Evolutionary conservation across 2,888 invertebrate genomes (phyloP), one percentile per base, ranked within the genome.

Genomic region (Aphidius colemani): DNA sequence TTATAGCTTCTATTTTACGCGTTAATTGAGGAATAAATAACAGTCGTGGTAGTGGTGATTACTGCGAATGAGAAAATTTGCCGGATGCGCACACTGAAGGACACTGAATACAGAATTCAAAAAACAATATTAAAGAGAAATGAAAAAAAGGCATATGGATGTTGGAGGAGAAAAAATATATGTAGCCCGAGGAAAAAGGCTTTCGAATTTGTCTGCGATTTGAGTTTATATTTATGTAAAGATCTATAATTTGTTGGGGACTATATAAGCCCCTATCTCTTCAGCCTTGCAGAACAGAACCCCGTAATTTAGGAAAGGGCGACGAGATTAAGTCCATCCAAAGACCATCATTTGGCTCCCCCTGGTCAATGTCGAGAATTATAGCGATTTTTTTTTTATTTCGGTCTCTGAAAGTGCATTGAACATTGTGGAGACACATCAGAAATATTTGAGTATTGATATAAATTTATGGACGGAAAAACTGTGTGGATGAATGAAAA

Each of bases 261-360:
- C 46, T 57, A 45, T 57, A 45, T 57, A 6, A 46, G 7, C 39
- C 7, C 39, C 57, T 57, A 48, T 57, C 45, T 46, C 46, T 57
- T 71, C 64, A 69, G 65, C 66, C 63, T 61, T 66, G 66, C 44
- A 63, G 46, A 56, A 50, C 63, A 67, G 72, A 68, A 74, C 71
- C 75, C 72, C 67, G 72, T 62, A 74, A 77, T 74, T 77, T 77
- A 69, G 69, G 66, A 66, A 70, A 72, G 75, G 77, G 71, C 73
- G 77, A 75, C 74, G 74, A 68, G 71, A 75, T 77, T 75, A 75
- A 77, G 72, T 77, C 70, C 71, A 70, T 69, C 70, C 66, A 71
- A 72, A 73, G 72, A 75, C 76, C 72, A 72, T 78, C 71, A 78
- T 77, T 77, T 71, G 49, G 53, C n/a, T 53, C 45, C 61, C 64